Evolutionary conservation across 2,113 vertebrate genomes (phyloP), one percentile per base, ranked within the genome.

Genomic region (Pachypanchax playfairii): DNA sequence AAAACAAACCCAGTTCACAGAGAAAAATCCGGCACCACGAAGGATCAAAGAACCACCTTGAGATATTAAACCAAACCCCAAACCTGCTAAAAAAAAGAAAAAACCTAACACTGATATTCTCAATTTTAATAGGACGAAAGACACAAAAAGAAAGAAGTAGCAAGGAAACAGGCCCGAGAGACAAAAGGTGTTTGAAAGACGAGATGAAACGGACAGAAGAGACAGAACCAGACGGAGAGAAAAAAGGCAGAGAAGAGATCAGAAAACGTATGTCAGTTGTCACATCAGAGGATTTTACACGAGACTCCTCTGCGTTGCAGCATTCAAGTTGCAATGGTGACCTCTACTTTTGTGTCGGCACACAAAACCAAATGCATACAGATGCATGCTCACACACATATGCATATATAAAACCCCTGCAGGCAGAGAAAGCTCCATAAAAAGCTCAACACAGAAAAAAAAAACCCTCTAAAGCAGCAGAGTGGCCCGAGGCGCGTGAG

Each of bases 361-460:
- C 49, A 59, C 6, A 63, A 39, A 35, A 29, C 22, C 33, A 46
- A 2, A 59, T 33, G 42, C 24, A 49, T 26, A 20, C 5, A 33
- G 4, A 52, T 9, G 65, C 65, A 24, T 10, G 42, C 12, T 3
- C 41, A 22, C 8, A 48, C 44, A 21, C 26, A 38, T 7, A 26
- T n/a, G 26, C 10, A 26, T 26, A 42, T 7, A 43, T 9, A 48
- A 35, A 60, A 15, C 11, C 70, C 70, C 26, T 55, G 25, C 14
- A 33, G 83, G 74, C 65, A 17, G 65, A 62, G 66, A 79, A 85
- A 61, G 79, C 74, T 79, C 78, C 78, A 75, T 63, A 51, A 82
- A 83, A 77, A 70, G 11, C 62, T 67, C 43, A 67, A 68, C 46
- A 61, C 59, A 52, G 22, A 64, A 83, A 78, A 82, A 76, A 53